Conservation (phyloP, 1,140 invertebrate genomes). For the Rhyzopertha dominica region DNA sequence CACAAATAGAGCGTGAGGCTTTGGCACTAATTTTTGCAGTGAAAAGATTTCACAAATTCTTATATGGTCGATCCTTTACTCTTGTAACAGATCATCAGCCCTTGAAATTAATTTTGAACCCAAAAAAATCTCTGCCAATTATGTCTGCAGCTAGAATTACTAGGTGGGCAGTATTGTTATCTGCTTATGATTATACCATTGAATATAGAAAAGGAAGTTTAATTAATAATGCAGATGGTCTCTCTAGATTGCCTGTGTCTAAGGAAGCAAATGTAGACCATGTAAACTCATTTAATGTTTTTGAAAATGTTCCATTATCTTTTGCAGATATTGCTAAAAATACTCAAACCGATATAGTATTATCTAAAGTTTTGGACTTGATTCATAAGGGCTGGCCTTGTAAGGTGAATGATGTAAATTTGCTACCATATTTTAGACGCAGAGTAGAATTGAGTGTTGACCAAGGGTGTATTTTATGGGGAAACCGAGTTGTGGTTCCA, state of each 20-base stretch:
- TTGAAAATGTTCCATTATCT: constrained; percentile 8
- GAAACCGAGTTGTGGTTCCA: constrained; percentile 21
- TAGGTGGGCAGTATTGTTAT: constrained; percentile 20
- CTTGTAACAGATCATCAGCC: constrained; percentile 19
- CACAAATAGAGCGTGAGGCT: constrained; percentile 26
- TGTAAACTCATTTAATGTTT: constrained; percentile 15
- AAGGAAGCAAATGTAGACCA: constrained; percentile 6
- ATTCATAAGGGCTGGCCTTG: constrained; percentile 10
- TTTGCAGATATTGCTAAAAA: constrained; percentile 6
- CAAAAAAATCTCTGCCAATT: constrained; percentile 16
- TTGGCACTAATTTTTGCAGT: constrained; percentile 27
- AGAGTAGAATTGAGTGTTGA: constrained; percentile 7
- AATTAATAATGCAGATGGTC: constrained; percentile 17
- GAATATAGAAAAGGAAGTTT: constrained; percentile 15
- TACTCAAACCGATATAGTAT: constrained; percentile 18
- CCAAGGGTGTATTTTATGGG: constrained; percentile 18
- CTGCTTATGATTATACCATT: constrained; percentile 22
- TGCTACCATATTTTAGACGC: constrained; percentile 18
- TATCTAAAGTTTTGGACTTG: constrained; percentile 17
- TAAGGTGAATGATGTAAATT: constrained; percentile 8
- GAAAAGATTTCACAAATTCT: constrained; percentile 23
- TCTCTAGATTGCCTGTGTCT: constrained; percentile 16
- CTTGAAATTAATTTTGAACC: constrained; percentile 18
- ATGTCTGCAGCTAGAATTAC: constrained; percentile 12
- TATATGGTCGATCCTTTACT: constrained; percentile 20